Evolutionary conservation across 2,888 invertebrate genomes (phyloP), one percentile per base, ranked within the genome.

Genomic region (Mythimna lalbum): DNA sequence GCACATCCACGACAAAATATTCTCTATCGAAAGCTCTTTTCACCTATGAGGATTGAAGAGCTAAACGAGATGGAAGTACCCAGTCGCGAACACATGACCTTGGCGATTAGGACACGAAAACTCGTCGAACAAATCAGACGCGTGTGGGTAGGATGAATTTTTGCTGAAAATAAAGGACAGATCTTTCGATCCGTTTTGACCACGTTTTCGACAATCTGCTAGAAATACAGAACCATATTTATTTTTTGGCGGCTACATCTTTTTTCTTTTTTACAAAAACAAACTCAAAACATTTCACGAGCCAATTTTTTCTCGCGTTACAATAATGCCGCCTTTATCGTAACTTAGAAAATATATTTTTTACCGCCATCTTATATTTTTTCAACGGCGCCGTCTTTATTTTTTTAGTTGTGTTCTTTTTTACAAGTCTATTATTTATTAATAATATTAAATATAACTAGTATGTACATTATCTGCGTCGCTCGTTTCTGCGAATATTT

Each of bases 231-330:
- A 92, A 90, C 68, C 64, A 80, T 89, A 83, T 90, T 92, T 88
- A 87, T 90, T 90, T 92, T 85, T 84, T 93, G 94, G 94, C 92
- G 90, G 91, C 90, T 78, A 72, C 83, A 83, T 90, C 88, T 91
- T 92, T 91, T 64, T 12, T 91, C 55, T 90, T 93, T 93, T 92
- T 90, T 89, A 92, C 89, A 93, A 93, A 92, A 91, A 89, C 87
- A 87, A 86, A 89, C 69, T 78, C 52, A 72, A 78, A 80, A 73
- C 72, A 27, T 21, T 14, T 83, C 94, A 92, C 95, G 93, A 94
- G 94, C 74, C 74, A 77, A 64, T 95, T 90, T 95, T 95, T 95
- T 95, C 94, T 93, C 90, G 94, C 87, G 94, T 95, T 93, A 95
- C 94, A 94, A 89, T 27, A 78, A 81, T 90, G 91, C 93, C 93